Base-by-base conservation (phyloP, 2,888 invertebrate species). In the Pediacus dermestoides region DNA sequence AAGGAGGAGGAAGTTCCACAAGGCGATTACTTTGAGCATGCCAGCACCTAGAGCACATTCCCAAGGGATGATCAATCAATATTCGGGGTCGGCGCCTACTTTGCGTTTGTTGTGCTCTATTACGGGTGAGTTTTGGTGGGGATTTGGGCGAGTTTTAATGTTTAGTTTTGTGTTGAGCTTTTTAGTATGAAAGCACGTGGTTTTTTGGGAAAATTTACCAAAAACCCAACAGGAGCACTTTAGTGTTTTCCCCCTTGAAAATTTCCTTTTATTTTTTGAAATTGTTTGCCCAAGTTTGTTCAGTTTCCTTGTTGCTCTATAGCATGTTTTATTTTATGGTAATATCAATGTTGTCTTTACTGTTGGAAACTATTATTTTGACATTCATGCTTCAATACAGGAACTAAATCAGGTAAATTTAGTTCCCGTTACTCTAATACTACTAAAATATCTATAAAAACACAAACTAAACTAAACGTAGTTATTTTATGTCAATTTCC, bases 1-100 rank as follows among this genome's bases (percentile, higher is more conserved):
- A 8, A 74, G 99, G 31, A 76, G 99, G 31, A 78, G 99, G 50
- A 99, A 99, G 75, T 99, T 99, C 80, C 97, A 99, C 70, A 93
- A 96, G 68, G 90, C 93, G 21, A 99, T 99, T 64, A 96, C 95
- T 46, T 77, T 99, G 55, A 96, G 93, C 39, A 91, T 96, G 67
- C 99, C 99, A 4, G 80, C 94, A 61, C 82, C 87, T 1, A 76
- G 80, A 60, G 70, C 76, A 2, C 71, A 71, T 44, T 72, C 74
- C 1, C 72, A 74, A 47, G 74, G 74, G 45, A 88, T 91, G 90
- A 84, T 90, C 39, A 90, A 91, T 71, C 86, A 88, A 58, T 88
- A 87, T 64, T 80, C 77, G 7, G 82, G 81, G 7, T 82, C 80
- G 56, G 83, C 89, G 10, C 88, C 90, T 4, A 89, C 92, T 0